Evolutionary conservation across 2,797 vertebrate species (phyloP).

Genomic region (Scomberomorus guttatus): DNA sequence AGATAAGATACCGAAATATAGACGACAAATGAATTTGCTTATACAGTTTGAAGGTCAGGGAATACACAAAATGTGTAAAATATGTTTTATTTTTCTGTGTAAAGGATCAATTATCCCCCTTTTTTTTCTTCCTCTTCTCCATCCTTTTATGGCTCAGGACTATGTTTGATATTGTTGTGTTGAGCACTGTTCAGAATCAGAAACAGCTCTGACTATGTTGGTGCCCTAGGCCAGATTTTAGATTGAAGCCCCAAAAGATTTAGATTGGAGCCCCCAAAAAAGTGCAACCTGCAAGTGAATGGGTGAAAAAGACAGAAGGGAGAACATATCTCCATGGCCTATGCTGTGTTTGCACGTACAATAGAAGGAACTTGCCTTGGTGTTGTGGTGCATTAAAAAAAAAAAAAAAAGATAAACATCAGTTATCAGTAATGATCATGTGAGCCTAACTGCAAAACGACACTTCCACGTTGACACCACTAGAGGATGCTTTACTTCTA

Average conservation of each 20-base stretch:
- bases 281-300: too few relatives aligned
- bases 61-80: neutral
- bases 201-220: too few relatives aligned
- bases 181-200: too few relatives aligned
- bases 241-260: too few relatives aligned
- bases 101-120: neutral
- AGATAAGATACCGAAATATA: neutral
- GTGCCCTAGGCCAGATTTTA: too few relatives aligned
- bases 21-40: neutral
- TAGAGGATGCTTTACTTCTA: conserved; percentile 50
- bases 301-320: too few relatives aligned
- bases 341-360: too few relatives aligned
- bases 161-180: neutral
- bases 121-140: too few relatives aligned
- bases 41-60: neutral
- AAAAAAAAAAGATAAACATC: neutral
- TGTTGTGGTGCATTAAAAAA: neutral
- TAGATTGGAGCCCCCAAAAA: too few relatives aligned
- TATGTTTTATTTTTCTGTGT: neutral
- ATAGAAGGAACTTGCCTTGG: too few relatives aligned
- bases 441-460: neutral
- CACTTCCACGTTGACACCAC: conserved; percentile 23
- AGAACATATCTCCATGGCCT: too few relatives aligned
- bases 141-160: neutral
- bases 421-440: neutral